Conservation (phyloP, 1,140 invertebrate genomes). For the Camponotus floridanus region DNA sequence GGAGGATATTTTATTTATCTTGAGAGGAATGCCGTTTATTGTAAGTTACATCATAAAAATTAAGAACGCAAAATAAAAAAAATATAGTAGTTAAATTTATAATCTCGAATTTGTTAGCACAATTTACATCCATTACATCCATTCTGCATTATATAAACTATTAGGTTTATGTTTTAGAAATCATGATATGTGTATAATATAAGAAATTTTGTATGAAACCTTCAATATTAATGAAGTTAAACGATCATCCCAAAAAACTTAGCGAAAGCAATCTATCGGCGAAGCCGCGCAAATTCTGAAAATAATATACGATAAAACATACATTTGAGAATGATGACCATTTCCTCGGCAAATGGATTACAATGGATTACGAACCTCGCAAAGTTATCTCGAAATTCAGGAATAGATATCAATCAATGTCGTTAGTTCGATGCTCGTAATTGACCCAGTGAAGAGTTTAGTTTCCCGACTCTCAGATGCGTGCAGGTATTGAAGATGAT, state of each 20-base stretch:
- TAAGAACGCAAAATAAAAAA: background rate
- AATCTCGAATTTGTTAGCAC: background rate
- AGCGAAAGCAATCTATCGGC: background rate
- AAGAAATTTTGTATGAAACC: background rate
- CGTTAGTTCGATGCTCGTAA: background rate
- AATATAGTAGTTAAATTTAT: background rate
- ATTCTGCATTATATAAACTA: background rate
- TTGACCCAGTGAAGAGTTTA: constrained; percentile 42
- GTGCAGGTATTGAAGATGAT: background rate
- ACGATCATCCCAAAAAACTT: background rate
- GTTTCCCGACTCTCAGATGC: background rate
- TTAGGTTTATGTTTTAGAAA: no score
- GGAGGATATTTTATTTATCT: no score
- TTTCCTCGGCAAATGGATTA: constrained; percentile 36
- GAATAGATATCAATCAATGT: constrained; percentile 53
- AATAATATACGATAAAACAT: constrained; percentile 6
- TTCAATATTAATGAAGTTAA: background rate
- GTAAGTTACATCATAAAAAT: background rate
- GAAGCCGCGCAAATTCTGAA: constrained; percentile 11
- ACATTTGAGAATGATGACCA: background rate
- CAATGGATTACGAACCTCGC: constrained; percentile 25
- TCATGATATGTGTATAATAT: background rate
- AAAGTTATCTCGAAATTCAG: constrained; percentile 39
- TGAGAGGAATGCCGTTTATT: background rate
- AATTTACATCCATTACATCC: no score